phyloP scores from a whole-genome alignment of 2,113 vertebrate species.

The Aplodontia rufa region DNA sequence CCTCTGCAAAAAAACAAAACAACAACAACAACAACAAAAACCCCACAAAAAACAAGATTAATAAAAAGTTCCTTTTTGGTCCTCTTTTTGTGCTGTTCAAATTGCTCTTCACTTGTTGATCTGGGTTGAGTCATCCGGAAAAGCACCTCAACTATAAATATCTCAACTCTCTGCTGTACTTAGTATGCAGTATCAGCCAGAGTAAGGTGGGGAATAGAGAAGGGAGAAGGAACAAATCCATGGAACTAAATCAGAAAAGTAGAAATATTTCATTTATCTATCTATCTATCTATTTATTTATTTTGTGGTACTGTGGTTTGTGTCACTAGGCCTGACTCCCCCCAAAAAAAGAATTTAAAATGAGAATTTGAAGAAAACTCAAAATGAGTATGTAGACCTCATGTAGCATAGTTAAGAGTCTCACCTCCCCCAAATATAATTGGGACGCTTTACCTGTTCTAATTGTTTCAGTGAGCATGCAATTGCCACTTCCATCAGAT shows the following conservation, averaged over 20 bases:
- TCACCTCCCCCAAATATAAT: neutral
- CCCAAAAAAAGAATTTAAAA: neutral
- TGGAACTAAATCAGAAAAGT: neutral
- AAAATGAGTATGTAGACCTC: neutral
- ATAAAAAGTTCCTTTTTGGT: neutral
- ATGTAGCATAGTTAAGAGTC: neutral
- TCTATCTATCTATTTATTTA: no score
- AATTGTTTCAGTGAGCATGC: constrained; percentile 26
- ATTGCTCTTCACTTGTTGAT: constrained; percentile 23
- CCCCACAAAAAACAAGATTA: neutral
- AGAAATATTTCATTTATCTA: neutral
- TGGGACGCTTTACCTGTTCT: neutral
- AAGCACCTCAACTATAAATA: neutral
- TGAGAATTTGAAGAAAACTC: neutral
- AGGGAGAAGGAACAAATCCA: neutral
- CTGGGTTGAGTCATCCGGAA: constrained; percentile 19
- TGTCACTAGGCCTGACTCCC: no score
- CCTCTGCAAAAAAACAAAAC: neutral
- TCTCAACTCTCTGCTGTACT: neutral
- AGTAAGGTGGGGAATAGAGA: neutral
- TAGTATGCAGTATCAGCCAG: neutral
- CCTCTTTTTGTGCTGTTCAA: neutral
- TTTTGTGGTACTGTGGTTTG: neutral
- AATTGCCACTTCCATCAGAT: neutral
- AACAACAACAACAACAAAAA: no score